A percentile compares a stretch with the other conserved stretches of the same genome.
Evolutionary conservation across 2,797 vertebrate genomes (phyloP).

Genomic region (Mastacembelus armatus): DNA sequence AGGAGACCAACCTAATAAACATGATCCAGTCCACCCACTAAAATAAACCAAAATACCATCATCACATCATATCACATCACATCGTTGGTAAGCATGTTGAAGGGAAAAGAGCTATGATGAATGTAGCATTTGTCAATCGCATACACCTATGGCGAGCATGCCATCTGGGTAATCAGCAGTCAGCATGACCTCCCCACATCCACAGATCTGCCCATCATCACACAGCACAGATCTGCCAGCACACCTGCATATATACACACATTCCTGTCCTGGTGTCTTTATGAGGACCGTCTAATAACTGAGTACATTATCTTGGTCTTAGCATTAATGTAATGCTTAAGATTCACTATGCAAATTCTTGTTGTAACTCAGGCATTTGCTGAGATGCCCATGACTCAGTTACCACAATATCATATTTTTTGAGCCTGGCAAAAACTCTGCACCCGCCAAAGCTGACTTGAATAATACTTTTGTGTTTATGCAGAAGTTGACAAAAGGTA

Average conservation of each 20-base stretch:
- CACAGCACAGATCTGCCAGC: constrained; percentile 34
- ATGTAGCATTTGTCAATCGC: constrained; percentile 43
- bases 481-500: constrained; percentile 18
- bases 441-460: neutral
- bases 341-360: neutral
- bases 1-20: constrained; percentile 1
- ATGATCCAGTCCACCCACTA: constrained; percentile 13
- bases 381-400: neutral
- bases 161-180: constrained; percentile 74
- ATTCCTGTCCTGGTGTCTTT: neutral
- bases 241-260: constrained; percentile 27
- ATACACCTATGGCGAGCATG: constrained; percentile 41
- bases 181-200: constrained; percentile 61
- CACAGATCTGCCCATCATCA: constrained; percentile 64
- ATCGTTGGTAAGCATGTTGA: constrained; percentile 4
- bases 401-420: neutral
- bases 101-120: constrained; percentile 37
- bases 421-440: neutral
- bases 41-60: constrained; percentile 30
- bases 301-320: constrained; percentile 5
- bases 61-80: constrained; percentile 10
- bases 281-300: constrained; percentile 20
- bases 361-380: neutral
- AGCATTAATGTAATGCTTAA: constrained; percentile 7
- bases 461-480: neutral